Evolutionary conservation across 2,888 invertebrate species (phyloP).

Genomic region (Hipparchia semele): DNA sequence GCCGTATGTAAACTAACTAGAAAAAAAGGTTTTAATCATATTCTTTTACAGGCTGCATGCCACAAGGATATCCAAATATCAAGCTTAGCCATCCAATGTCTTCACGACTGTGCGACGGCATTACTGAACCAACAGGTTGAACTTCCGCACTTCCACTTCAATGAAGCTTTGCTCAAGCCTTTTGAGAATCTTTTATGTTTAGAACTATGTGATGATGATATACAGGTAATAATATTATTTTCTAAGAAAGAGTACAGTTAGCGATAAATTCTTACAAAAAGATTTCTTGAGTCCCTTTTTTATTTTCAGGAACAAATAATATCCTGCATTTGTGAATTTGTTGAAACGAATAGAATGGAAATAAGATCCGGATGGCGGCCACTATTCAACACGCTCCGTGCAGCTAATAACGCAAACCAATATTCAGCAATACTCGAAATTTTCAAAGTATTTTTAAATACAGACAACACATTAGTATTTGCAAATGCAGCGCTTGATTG

Average conservation of each 20-base stretch:
- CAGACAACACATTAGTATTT: conserved; percentile 96
- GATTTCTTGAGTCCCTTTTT: background rate
- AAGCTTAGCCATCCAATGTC: conserved; percentile 94
- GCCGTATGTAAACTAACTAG: too few relatives aligned
- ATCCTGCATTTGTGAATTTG: conserved; percentile 97
- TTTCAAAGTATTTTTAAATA: conserved; percentile 95
- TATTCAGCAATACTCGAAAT: conserved; percentile 92
- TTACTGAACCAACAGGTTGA: conserved; percentile 94
- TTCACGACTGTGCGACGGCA: conserved; percentile 95
- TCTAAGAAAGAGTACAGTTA: too few relatives aligned
- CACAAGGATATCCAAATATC: conserved; percentile 94
- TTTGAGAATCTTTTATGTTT: conserved; percentile 97
- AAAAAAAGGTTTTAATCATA: background rate
- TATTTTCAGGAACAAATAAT: conserved; percentile 90
- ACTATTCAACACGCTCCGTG: conserved; percentile 95
- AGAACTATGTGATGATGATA: conserved; percentile 96
- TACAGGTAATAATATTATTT: conserved; percentile 85
- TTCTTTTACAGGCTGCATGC: conserved; percentile 88
- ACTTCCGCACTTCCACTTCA: conserved; percentile 96
- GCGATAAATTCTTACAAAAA: background rate
- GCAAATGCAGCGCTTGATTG: conserved; percentile 97
- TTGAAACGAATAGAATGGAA: conserved; percentile 96
- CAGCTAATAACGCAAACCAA: conserved; percentile 90
- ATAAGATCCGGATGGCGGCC: conserved; percentile 98
- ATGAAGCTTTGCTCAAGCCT: conserved; percentile 96